These are phyloP conservation scores for Magallana nippona DNA, from an alignment of 2,888 invertebrate species.

Conservation along the genomic window DNA sequence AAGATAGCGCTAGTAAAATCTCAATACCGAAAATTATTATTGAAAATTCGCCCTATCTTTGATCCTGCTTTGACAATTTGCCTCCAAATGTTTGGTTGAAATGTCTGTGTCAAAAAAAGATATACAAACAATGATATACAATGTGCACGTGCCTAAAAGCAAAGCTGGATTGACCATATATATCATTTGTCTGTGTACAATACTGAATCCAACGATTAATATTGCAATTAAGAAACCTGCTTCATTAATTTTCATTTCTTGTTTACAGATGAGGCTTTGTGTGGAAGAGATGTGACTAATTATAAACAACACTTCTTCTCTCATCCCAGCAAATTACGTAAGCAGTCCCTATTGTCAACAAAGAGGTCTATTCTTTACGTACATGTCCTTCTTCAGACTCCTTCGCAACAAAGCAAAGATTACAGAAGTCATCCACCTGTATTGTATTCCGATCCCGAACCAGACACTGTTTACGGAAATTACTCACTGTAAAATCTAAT, in stretches of 20 bases:
- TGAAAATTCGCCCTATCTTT: too few relatives aligned
- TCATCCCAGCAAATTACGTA: neutral
- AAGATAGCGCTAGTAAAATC: too few relatives aligned
- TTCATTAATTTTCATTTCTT: neutral
- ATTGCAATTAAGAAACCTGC: too few relatives aligned
- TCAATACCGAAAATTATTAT: too few relatives aligned
- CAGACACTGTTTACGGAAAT: slow-evolving; percentile 20
- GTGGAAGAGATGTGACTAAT: neutral
- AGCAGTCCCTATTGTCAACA: neutral
- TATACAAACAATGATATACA: too few relatives aligned
- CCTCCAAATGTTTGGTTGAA: too few relatives aligned
- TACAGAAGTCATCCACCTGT: slow-evolving; percentile 3
- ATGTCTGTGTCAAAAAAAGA: too few relatives aligned
- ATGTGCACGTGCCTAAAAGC: too few relatives aligned
- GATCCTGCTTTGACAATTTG: too few relatives aligned
- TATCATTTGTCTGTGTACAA: too few relatives aligned
- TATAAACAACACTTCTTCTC: neutral
- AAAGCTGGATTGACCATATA: too few relatives aligned
- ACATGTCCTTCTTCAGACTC: neutral
- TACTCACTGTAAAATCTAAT: neutral
- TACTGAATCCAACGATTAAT: too few relatives aligned
- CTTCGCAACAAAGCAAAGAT: neutral
- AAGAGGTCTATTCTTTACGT: neutral
- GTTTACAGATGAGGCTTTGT: neutral
- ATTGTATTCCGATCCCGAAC: neutral